phyloP scores from a whole-genome alignment of 2,797 vertebrate species.

The Scolopax rusticola region DNA sequence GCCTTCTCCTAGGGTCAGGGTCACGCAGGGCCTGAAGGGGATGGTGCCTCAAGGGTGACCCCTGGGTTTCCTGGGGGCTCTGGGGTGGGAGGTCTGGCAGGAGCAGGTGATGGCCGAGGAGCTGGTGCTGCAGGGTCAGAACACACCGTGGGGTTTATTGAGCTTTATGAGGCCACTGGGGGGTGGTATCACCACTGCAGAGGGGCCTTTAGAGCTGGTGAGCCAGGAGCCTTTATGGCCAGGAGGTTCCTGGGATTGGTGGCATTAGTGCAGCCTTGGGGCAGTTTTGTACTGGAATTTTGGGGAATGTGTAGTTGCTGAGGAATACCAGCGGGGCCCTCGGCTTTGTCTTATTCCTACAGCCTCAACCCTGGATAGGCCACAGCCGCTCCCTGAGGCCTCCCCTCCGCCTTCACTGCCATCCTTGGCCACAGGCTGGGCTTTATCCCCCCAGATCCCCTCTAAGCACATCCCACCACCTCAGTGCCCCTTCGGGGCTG shows the following conservation, averaged over 20 bases:
- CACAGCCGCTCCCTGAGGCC: background rate
- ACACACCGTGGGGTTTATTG: fast-evolving
- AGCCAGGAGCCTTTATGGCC: background rate
- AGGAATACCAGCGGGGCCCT: background rate
- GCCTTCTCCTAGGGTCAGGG: fast-evolving
- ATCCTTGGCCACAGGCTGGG: fast-evolving
- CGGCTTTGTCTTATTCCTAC: background rate
- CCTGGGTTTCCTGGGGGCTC: background rate
- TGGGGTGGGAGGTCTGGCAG: fast-evolving
- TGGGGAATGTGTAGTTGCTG: background rate
- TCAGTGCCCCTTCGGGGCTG: fast-evolving
- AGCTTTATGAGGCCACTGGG: background rate
- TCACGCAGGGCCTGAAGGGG: fast-evolving
- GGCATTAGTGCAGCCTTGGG: background rate
- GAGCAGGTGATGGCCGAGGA: background rate
- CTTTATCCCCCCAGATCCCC: background rate
- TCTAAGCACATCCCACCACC: fast-evolving
- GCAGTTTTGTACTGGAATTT: background rate
- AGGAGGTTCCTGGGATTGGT: background rate
- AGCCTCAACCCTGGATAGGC: fast-evolving
- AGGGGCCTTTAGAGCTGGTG: fast-evolving
- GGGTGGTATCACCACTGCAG: fast-evolving
- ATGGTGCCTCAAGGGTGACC: fast-evolving
- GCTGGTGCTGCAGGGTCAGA: background rate
- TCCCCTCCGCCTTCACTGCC: background rate